Base-by-base conservation (phyloP, 2,797 vertebrate genomes). In the Myotis myotis region DNA sequence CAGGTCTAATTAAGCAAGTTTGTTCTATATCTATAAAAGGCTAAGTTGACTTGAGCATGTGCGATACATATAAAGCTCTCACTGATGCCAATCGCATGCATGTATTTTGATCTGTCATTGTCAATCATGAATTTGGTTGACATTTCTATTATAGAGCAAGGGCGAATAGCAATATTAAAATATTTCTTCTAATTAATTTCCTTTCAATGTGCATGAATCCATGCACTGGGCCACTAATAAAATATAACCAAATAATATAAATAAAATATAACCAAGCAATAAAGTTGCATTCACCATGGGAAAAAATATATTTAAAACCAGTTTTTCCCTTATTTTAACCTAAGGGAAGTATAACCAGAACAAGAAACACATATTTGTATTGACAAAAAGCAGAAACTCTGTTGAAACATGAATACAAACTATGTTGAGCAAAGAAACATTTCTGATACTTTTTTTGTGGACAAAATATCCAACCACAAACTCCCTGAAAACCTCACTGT, bases 211-310 rank as follows among this genome's bases (percentile, higher is more conserved):
- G 60, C 60, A 62, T 12, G 30, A 62, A 62, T 62, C 25, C 2
- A 2, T 62, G 60, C 28, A 62, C 57, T 28, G 28, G 11, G 28
- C 60, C 12, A 6, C 28, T 30, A 62, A 28, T 36, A 68, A 68
- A 68, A 68, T 68, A 66, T 66, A 33, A 33, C n/a, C n/a, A 33
- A 33, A 33, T 33, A 66, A 64, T 19, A 64, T 64, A 64, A 64
- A 64, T 33, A 64, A 94, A 79, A 81, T 80, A 87, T 28, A 93
- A 75, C 3, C 22, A 93, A 86, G 82, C 66, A 88, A 80, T 49
- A 83, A 80, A 80, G 25, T 51, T 89, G 22, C 33, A 76, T 72
- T 36, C 25, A 53, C 36, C 38, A 38, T 17, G 49, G 20, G 2
- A 1, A 91, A 90, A 84, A 84, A 71, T 36, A 71, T 16, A 91